Evolutionary conservation across 2,797 vertebrate species (phyloP), one percentile per base, ranked within the genome.

Genomic region (Hydrolagus colliei): DNA sequence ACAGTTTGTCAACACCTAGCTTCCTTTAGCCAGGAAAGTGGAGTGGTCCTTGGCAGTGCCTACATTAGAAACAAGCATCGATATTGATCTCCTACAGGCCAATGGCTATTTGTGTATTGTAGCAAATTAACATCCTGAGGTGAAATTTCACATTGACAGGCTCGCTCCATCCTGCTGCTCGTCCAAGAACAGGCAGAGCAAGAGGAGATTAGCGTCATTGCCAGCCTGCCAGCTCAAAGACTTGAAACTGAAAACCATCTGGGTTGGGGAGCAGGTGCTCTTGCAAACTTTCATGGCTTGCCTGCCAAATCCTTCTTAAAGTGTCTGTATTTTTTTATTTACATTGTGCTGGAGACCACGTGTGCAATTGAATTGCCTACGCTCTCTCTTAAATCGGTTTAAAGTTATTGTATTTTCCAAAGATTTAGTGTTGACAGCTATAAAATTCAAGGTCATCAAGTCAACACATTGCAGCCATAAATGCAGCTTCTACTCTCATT

Each of bases 181-280:
- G 16, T 65, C 62, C 20, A 32, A 32, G 20, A 80, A 65, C 22
- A 27, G 5, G 5, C n/a, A 16, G 12, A 80, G 62, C 5, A 65
- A 14, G 9, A 80, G 62, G 2, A 65, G 77, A 32, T 80, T 59
- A 80, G 62, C 5, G 22, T 63, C n/a, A 32, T 16, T 80, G 22
- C 22, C 13, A 32, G 77, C 41, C 6, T 3, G 6, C 61, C 61
- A 32, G 62, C 22, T 52, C n/a, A 32, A 61, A 62, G 6, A 7
- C 18, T 65, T 80, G 77, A 80, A 65, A 59, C 22, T 27, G 27
- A 80, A 7, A 4, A n/a, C 75, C 75, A 77, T 77, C 75, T 77
- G 75, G 41, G 41, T 77, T 77, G n/a, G 16, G 75, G n/a, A 77
- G 41, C 75, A 77, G 75, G 52, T 77, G 75, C 75, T 16, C 4